Percentiles rank a stretch among this genome's conserved stretches.
phyloP scores from a whole-genome alignment of 2,797 vertebrate genomes.

The Phrynocephalus guinanensis region DNA sequence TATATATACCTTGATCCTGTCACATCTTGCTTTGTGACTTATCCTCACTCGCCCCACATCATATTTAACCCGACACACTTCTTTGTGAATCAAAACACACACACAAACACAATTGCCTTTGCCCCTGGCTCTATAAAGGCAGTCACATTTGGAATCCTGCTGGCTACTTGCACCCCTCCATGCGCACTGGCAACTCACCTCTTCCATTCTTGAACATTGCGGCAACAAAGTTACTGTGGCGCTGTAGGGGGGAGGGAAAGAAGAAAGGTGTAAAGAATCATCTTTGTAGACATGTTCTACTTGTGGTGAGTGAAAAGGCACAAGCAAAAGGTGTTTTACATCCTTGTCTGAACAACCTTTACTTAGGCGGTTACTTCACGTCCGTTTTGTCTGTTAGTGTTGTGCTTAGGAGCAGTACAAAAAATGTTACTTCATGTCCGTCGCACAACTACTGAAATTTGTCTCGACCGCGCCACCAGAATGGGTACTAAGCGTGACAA shows the following conservation, averaged over 20 bases:
- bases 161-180: not conserved
- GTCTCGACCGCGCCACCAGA: too few species aligned
- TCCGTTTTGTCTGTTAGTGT: too few species aligned
- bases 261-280: not conserved
- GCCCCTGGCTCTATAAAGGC: not conserved
- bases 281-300: not conserved
- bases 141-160: not conserved
- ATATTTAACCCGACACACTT: too few species aligned
- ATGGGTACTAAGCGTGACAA: too few species aligned
- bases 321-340: not conserved
- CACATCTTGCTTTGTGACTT: not conserved
- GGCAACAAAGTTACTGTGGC: slow-evolving; percentile 20
- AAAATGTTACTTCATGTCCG: too few species aligned
- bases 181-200: slow-evolving; percentile 1
- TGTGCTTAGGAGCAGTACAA: too few species aligned
- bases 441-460: too few species aligned
- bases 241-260: not conserved
- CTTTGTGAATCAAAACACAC: too few species aligned
- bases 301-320: not conserved
- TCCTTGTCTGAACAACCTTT: not conserved
- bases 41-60: not conserved
- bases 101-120: too few species aligned
- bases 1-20: too few species aligned
- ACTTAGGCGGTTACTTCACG: too few species aligned
- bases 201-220: slow-evolving; percentile 1